Percentiles rank a stretch among this genome's conserved stretches.
Conservation (phyloP, 2,888 invertebrate species). For the Hymenopus coronatus region DNA sequence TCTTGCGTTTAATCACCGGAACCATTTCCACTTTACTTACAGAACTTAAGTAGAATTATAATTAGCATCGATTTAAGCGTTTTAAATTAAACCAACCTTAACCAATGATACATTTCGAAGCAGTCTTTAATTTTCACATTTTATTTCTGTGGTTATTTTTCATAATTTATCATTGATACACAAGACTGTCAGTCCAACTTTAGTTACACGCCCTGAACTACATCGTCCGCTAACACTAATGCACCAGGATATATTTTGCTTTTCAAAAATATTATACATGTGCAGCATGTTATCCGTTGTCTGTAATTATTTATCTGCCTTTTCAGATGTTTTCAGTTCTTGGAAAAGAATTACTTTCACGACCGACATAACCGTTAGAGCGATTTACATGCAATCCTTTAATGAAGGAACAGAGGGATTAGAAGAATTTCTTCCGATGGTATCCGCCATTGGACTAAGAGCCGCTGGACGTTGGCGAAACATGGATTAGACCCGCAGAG, state of each 20-base stretch:
- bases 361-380: neutral
- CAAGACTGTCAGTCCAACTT: neutral
- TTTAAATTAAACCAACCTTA: neutral
- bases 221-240: too few relatives aligned
- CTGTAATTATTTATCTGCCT: neutral
- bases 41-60: neutral
- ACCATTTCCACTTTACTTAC: neutral
- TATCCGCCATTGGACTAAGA: neutral
- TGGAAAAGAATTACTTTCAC: neutral
- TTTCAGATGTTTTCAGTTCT: neutral
- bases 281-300: neutral
- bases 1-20: neutral
- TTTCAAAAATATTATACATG: neutral
- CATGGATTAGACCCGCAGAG: neutral
- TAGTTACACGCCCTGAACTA: neutral
- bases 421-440: neutral
- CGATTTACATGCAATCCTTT: neutral
- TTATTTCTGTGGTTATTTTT: neutral
- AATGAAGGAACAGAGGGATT: neutral
- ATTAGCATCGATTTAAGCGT: neutral
- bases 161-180: neutral
- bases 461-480: neutral
- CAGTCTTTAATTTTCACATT: neutral
- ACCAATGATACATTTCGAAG: neutral
- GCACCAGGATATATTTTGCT: neutral